phyloP scores from a whole-genome alignment of 30 jellyfish, hydroid and myxozoan species.

The Aurelia sp. region DNA sequence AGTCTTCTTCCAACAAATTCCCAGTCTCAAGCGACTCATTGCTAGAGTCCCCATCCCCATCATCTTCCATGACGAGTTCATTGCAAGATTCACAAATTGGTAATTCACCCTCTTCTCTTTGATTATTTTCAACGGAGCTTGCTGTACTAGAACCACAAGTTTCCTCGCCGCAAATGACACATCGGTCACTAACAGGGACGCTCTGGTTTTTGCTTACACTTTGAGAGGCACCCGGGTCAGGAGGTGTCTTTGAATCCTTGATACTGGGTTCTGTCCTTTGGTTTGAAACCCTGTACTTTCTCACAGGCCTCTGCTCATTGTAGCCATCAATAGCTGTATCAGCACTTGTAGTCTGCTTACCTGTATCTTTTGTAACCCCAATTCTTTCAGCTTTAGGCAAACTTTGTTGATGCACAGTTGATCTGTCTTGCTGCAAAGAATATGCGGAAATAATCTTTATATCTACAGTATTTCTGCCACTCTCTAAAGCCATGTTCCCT shows the following conservation, averaged over 20 bases:
- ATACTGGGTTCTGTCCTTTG: background rate
- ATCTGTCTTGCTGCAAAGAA: constrained; percentile 21
- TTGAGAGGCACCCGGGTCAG: background rate
- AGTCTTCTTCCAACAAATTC: no score
- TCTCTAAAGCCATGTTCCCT: no score
- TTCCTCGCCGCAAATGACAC: background rate
- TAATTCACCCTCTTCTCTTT: background rate
- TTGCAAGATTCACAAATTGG: constrained; percentile 1
- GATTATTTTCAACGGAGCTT: background rate
- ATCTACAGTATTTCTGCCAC: background rate
- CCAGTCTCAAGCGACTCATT: no score
- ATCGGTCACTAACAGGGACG: background rate
- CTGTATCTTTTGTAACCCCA: background rate
- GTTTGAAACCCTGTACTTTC: background rate
- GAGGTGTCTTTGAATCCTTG: background rate
- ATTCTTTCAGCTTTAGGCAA: no score
- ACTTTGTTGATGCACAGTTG: no score
- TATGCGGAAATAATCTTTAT: constrained; percentile 30
- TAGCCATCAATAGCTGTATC: background rate
- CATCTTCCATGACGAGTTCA: background rate
- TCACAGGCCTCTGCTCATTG: background rate
- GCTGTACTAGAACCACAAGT: background rate
- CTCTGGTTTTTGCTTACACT: background rate
- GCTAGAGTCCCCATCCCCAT: background rate
- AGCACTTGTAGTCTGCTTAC: background rate